Conservation (phyloP, 2,888 invertebrate genomes). For the Lacanobia oleracea region DNA sequence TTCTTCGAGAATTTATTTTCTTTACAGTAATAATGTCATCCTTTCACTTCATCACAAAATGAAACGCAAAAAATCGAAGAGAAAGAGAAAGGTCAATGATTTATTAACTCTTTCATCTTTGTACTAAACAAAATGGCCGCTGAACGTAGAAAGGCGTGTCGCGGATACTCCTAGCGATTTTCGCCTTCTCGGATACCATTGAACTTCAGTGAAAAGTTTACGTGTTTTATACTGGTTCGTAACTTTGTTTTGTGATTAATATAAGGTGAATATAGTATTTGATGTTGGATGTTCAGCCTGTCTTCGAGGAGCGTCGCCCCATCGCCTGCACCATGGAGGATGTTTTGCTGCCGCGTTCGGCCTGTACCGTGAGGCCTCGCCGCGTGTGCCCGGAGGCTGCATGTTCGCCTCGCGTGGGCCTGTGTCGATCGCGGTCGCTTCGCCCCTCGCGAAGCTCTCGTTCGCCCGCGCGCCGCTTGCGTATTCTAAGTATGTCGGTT, state of each 20-base stretch:
- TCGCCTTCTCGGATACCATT: slow-evolving; percentile 80
- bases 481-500: slow-evolving; percentile 87
- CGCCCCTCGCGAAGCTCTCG: slow-evolving; percentile 84
- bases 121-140: slow-evolving; percentile 87
- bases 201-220: slow-evolving; percentile 88
- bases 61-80: slow-evolving; percentile 61
- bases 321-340: slow-evolving; percentile 62
- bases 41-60: slow-evolving; percentile 55
- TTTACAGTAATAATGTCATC: slow-evolving; percentile 16
- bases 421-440: slow-evolving; percentile 81
- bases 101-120: slow-evolving; percentile 21
- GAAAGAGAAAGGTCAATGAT: slow-evolving; percentile 71
- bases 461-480: slow-evolving; percentile 84
- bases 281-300: slow-evolving; percentile 68
- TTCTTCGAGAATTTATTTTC: neutral
- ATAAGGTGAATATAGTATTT: slow-evolving; percentile 87
- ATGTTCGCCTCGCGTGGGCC: slow-evolving; percentile 86
- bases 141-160: slow-evolving; percentile 87
- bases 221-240: slow-evolving; percentile 89
- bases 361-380: slow-evolving; percentile 84
- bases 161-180: slow-evolving; percentile 81
- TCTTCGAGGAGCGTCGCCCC: slow-evolving; percentile 66
- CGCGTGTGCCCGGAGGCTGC: slow-evolving; percentile 87
- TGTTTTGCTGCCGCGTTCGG: slow-evolving; percentile 76
- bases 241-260: slow-evolving; percentile 89